Percentiles rank a stretch among this genome's conserved stretches.
Evolutionary conservation across 1,140 invertebrate genomes (phyloP).

Genomic region (Coelopa frigida): DNA sequence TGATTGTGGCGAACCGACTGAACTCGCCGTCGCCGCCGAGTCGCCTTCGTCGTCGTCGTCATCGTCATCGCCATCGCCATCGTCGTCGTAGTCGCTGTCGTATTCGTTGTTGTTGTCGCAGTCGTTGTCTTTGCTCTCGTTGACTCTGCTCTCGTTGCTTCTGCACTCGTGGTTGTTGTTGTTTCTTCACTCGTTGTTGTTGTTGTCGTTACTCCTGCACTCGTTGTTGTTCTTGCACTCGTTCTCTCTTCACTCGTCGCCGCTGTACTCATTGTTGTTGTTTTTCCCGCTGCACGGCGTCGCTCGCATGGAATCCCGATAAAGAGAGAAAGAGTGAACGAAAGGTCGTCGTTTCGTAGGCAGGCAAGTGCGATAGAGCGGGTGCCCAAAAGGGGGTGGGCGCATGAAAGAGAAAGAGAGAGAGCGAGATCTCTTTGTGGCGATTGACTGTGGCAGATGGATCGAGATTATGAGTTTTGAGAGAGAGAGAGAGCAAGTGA

Average conservation of each 20-base stretch:
- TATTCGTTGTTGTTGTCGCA: conserved; percentile 1
- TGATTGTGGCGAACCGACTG: conserved; percentile 17
- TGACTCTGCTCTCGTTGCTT: not conserved
- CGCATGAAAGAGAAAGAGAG: too few relatives aligned
- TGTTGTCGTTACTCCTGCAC: not conserved
- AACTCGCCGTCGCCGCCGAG: not conserved
- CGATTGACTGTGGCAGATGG: too few relatives aligned
- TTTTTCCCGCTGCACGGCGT: not conserved
- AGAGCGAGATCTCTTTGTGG: too few relatives aligned
- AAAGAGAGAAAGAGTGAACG: too few relatives aligned
- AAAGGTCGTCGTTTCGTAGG: too few relatives aligned
- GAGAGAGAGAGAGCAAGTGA: too few relatives aligned
- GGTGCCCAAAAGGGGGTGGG: too few relatives aligned
- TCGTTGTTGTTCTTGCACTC: not conserved
- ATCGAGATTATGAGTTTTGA: too few relatives aligned
- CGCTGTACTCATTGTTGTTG: not conserved
- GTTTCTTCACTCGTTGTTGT: not conserved
- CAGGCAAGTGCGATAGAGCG: too few relatives aligned
- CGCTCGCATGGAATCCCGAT: not conserved
- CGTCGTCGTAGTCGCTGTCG: not conserved
- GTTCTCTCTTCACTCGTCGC: not conserved
- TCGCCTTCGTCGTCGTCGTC: not conserved
- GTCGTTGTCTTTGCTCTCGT: not conserved
- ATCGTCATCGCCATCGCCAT: not conserved
- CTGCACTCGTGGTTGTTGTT: not conserved